phyloP scores from a whole-genome alignment of 2,888 invertebrate genomes.

The Aphidius colemani region DNA sequence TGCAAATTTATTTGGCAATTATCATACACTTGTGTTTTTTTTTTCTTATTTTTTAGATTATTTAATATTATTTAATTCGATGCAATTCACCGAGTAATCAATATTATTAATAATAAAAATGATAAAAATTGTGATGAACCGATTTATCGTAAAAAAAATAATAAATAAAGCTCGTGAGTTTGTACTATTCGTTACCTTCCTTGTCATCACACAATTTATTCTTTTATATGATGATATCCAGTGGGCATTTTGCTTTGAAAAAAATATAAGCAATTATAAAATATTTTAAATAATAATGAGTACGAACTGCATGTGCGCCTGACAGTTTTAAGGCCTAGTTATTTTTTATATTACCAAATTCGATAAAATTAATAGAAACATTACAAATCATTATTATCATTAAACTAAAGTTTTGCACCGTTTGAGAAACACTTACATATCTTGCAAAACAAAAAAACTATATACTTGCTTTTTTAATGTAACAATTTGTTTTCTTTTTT shows the following conservation, averaged over 20 bases:
- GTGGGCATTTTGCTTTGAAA: slow-evolving; percentile 28
- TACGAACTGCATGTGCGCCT: slow-evolving; percentile 39
- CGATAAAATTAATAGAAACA: slow-evolving; percentile 5
- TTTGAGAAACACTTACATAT: no score
- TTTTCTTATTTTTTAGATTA: neutral
- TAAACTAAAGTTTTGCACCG: neutral
- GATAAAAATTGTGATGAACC: no score
- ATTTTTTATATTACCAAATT: slow-evolving; percentile 3
- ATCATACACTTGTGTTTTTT: neutral
- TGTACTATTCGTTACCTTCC: slow-evolving; percentile 20
- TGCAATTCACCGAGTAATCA: no score
- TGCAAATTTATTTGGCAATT: neutral
- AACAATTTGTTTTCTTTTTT: neutral
- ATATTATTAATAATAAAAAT: no score
- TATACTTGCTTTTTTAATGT: no score
- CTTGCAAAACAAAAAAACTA: no score
- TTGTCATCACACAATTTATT: slow-evolving; percentile 9
- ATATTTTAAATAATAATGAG: neutral
- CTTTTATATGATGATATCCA: slow-evolving; percentile 22
- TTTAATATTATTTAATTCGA: no score
- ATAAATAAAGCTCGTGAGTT: slow-evolving; percentile 6
- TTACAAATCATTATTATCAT: slow-evolving; percentile 4
- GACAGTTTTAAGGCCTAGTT: slow-evolving; percentile 51
- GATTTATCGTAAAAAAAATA: neutral
- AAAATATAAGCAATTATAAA: slow-evolving; percentile 27